Conservation (phyloP, 2,888 invertebrate species). For the Lithophane socia region DNA sequence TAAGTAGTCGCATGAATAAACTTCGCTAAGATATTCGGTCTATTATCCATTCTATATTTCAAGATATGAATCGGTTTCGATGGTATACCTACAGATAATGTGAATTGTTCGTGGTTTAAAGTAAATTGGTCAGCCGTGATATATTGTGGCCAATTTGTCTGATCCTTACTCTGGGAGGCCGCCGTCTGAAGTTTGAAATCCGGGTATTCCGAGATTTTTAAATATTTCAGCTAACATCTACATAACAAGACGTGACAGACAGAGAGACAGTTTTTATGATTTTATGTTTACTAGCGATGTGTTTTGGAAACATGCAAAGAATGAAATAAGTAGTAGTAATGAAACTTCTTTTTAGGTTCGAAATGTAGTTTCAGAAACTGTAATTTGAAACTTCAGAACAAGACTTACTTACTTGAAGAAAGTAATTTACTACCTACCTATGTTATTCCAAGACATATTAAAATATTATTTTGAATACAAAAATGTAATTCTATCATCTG, state of each 20-base stretch:
- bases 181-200: conserved; percentile 28
- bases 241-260: not conserved
- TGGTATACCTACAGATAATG: conserved; percentile 28
- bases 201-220: conserved; percentile 11
- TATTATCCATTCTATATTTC: conserved; percentile 50
- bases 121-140: conserved; percentile 48
- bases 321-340: not conserved
- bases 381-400: conserved; percentile 12
- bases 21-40: conserved; percentile 56
- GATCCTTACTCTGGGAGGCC: conserved; percentile 22
- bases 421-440: conserved; percentile 2
- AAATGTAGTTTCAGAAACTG: not conserved
- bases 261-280: not conserved
- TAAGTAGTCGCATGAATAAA: conserved; percentile 61
- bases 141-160: conserved; percentile 43
- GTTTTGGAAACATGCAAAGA: not conserved
- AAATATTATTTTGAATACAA: conserved; percentile 10
- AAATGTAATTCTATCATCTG: conserved; percentile 7
- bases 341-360: not conserved
- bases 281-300: not conserved
- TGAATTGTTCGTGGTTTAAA: conserved; percentile 38
- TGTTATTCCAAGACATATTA: not conserved
- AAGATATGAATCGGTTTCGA: conserved; percentile 36
- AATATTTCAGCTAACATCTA: conserved; percentile 15
- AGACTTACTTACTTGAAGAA: conserved; percentile 8